Conservation (phyloP, 1,140 invertebrate species). For the Temnothorax longispinosus region DNA sequence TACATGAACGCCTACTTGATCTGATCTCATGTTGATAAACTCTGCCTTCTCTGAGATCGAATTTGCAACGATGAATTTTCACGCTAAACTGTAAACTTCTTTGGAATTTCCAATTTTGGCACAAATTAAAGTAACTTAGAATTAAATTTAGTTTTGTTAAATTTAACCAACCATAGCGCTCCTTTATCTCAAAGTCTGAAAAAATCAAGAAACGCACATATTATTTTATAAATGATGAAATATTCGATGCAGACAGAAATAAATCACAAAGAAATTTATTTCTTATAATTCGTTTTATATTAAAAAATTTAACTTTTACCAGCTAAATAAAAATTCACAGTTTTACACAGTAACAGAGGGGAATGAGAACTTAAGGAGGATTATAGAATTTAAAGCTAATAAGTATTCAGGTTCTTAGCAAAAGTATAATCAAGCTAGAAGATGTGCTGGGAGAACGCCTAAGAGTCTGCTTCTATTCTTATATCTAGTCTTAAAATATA, state of each 20-base stretch:
- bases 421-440: neutral
- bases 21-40: neutral
- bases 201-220: neutral
- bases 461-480: neutral
- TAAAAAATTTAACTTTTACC: neutral
- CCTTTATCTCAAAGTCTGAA: neutral
- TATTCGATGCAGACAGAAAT: neutral
- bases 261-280: neutral
- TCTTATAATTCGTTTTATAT: neutral
- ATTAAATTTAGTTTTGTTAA: neutral
- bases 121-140: neutral
- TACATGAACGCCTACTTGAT: neutral
- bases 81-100: neutral
- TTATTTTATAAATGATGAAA: neutral
- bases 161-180: neutral
- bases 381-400: neutral
- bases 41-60: neutral
- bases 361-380: neutral
- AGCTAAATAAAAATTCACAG: neutral
- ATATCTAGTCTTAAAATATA: conserved; percentile 13
- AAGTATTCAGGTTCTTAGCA: neutral
- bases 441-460: neutral
- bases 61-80: neutral
- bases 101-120: neutral
- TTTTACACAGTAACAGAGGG: neutral